A percentile compares a stretch with the other conserved stretches of the same genome.
Conservation (phyloP, 1,140 invertebrate genomes). For the Panagrolaimus sp. region DNA sequence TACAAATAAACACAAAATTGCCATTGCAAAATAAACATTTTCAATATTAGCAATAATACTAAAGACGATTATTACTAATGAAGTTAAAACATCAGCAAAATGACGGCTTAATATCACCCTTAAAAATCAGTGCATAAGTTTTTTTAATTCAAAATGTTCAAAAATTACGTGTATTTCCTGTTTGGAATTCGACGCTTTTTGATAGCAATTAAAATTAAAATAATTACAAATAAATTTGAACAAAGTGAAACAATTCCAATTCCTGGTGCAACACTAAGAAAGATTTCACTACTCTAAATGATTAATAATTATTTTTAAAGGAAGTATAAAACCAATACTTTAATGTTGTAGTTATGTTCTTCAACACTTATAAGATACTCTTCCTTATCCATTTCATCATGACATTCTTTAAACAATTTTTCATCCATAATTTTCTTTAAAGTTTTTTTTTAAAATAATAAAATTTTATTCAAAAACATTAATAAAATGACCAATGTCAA, state of each 20-base stretch:
- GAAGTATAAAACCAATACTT: neutral
- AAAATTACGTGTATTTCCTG: conserved; percentile 1
- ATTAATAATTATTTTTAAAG: neutral
- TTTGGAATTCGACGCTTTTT: neutral
- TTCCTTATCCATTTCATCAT: too few species aligned
- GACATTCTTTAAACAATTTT: too few species aligned
- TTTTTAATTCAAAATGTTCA: neutral
- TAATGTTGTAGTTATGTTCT: conserved; percentile 3
- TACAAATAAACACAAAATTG: conserved; percentile 9
- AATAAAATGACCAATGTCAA: too few species aligned
- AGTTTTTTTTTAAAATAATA: too few species aligned
- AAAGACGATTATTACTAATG: neutral
- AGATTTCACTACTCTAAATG: neutral
- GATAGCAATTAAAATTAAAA: neutral
- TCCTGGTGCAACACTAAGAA: neutral
- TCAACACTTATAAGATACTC: neutral
- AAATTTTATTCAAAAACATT: too few species aligned
- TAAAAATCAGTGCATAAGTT: neutral
- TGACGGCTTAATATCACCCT: neutral
- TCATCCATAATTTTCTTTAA: too few species aligned
- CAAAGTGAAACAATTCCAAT: neutral
- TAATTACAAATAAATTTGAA: neutral
- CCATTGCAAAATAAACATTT: conserved; percentile 5
- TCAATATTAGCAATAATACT: neutral
- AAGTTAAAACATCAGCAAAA: neutral